Evolutionary conservation across 2,113 vertebrate species (phyloP), one percentile per base, ranked within the genome.

Genomic region (Oreotrochilus melanogaster): DNA sequence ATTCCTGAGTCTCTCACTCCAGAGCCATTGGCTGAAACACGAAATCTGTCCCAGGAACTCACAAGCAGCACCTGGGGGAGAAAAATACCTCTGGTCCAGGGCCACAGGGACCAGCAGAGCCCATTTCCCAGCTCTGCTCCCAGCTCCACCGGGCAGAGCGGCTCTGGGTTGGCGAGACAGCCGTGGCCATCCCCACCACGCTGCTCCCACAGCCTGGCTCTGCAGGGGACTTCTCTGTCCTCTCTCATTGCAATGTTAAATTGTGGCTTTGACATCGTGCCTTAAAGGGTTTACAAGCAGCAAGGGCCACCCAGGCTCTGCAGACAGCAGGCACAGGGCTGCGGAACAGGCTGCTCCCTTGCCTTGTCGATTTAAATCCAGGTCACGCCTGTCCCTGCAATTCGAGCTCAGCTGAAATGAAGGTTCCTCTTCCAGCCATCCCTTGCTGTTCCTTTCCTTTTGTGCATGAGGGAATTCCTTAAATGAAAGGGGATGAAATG

Each of bases 281-380:
- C 88, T 91, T 90, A 92, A 94, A 90, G 92, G 96, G 86, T 90
- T 97, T 96, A 97, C 95, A 96, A 94, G 95, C 83, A 89, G 47
- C 66, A 81, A 43, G 39, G 96, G 93, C 96, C 94, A 96, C 92
- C 88, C 94, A 83, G 93, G 90, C 94, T 83, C 92, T 48, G 51
- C 62, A 61, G 64, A 54, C 35, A 89, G 84, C 87, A 81, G 42
- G 70, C 58, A 54, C 7, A 2, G 70, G 58, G 57, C 69, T 53
- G 64, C 65, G 78, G 54, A 71, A 86, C 65, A 57, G 85, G 57
- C 91, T 83, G 86, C 90, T 93, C 85, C 65, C 56, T 83, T 27
- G 2, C 71, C 69, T 82, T 5, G 6, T 42, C 10, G 0, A 78
- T 84, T 94, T 71, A 93, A 94, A 95, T 90, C 96, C 88, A 64